These are phyloP conservation scores for Mimumesa dahlbomi DNA, from an alignment of 2,888 invertebrate genomes.

Conservation along the genomic window DNA sequence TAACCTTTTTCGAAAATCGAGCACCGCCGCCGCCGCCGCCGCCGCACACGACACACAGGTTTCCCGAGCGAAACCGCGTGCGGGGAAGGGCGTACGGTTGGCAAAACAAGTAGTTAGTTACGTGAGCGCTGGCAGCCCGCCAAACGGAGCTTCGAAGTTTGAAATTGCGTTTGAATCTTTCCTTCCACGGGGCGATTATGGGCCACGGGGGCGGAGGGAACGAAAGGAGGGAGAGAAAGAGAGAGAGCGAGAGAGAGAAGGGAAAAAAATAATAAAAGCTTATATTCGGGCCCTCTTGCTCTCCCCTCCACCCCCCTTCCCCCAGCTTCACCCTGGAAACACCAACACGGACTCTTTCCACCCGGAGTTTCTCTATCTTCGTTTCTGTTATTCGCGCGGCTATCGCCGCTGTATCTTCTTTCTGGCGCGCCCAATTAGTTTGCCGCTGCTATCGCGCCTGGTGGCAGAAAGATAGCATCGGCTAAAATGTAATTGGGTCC, in stretches of 20 bases:
- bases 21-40: constrained; percentile 40
- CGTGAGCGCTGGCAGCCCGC: constrained; percentile 70
- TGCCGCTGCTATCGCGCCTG: constrained; percentile 66
- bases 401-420: constrained; percentile 57
- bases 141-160: constrained; percentile 69
- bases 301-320: too few relatives aligned
- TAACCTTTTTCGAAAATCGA: constrained; percentile 68
- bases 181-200: constrained; percentile 49
- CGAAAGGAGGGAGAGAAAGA: background rate
- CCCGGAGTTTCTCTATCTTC: constrained; percentile 27
- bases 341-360: too few relatives aligned
- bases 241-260: background rate
- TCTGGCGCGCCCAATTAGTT: constrained; percentile 73
- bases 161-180: constrained; percentile 58
- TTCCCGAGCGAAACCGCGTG: constrained; percentile 18
- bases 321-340: too few relatives aligned
- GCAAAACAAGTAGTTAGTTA: constrained; percentile 71
- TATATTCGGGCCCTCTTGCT: too few relatives aligned
- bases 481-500: constrained; percentile 73
- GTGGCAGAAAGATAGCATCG: constrained; percentile 58
- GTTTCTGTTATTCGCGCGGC: constrained; percentile 55
- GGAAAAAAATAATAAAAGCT: too few relatives aligned
- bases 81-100: constrained; percentile 54
- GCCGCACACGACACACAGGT: constrained; percentile 14
- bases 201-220: constrained; percentile 32